Conservation (phyloP, 2,797 vertebrate species). For the Scyliorhinus canicula region DNA sequence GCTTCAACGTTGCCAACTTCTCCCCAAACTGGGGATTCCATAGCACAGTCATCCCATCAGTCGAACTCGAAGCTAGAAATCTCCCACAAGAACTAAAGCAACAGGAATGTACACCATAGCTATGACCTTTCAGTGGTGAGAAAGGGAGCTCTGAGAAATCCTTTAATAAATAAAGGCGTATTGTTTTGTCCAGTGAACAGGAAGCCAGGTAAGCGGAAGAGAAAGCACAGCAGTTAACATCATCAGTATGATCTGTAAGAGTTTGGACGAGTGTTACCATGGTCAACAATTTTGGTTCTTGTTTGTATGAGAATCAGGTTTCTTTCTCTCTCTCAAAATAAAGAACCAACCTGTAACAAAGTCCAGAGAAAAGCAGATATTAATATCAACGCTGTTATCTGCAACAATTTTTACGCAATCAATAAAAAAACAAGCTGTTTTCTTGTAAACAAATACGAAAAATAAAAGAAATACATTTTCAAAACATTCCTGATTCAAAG, state of each 20-base stretch:
- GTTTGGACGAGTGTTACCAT: slow-evolving; percentile 80
- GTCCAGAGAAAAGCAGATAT: neutral
- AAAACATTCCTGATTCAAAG: slow-evolving; percentile 39
- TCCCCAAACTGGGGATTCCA: slow-evolving; percentile 69
- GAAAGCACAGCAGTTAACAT: slow-evolving; percentile 83
- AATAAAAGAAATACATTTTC: slow-evolving; percentile 52
- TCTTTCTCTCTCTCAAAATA: neutral
- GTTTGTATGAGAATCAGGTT: neutral
- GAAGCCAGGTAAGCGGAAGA: slow-evolving; percentile 74
- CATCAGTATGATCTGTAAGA: slow-evolving; percentile 73
- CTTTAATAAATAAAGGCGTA: slow-evolving; percentile 67
- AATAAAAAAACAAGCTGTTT: neutral
- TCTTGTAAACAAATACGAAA: slow-evolving; percentile 48
- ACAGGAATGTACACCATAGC: slow-evolving; percentile 86
- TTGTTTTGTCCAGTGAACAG: slow-evolving; percentile 85
- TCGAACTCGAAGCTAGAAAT: slow-evolving; percentile 81
- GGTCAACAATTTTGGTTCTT: slow-evolving; percentile 42
- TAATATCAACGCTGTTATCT: neutral
- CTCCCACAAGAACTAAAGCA: slow-evolving; percentile 80
- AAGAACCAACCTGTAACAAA: neutral
- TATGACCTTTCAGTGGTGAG: slow-evolving; percentile 77
- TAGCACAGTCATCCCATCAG: slow-evolving; percentile 74
- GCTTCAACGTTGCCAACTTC: slow-evolving; percentile 65
- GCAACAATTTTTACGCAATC: neutral
- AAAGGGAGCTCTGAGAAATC: slow-evolving; percentile 72